Percentiles rank a stretch among this genome's conserved stretches.
phyloP scores from a whole-genome alignment of 2,797 vertebrate genomes.

The Coranthus polyacanthus region DNA sequence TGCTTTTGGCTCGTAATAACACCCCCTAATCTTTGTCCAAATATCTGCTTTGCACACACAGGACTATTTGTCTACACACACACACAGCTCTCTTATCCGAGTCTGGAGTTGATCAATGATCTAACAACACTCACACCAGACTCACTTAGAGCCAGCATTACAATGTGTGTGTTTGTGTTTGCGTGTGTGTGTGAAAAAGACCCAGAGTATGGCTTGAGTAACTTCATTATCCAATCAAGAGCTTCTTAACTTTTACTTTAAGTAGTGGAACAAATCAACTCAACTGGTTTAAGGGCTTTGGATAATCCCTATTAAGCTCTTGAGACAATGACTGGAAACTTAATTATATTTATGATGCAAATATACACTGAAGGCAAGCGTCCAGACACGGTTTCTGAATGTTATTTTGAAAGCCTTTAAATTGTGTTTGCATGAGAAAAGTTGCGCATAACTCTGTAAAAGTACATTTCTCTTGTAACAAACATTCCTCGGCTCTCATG shows the following conservation, averaged over 20 bases:
- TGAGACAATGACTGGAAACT: slow-evolving; percentile 24
- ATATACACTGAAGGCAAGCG: neutral
- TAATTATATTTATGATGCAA: slow-evolving; percentile 27
- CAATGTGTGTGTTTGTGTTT: slow-evolving; percentile 61
- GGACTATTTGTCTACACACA: slow-evolving; percentile 85
- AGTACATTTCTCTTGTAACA: neutral
- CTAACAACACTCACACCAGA: slow-evolving; percentile 72
- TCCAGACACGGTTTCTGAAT: slow-evolving; percentile 1
- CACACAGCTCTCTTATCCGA: slow-evolving; percentile 69
- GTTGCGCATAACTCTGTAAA: neutral
- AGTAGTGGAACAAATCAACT: slow-evolving; percentile 71
- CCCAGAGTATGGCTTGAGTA: slow-evolving; percentile 34
- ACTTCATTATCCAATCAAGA: slow-evolving; percentile 78
- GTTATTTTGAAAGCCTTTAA: neutral
- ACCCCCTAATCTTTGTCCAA: slow-evolving; percentile 92
- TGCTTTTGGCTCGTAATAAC: slow-evolving; percentile 88
- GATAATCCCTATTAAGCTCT: slow-evolving; percentile 53
- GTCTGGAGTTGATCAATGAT: slow-evolving; percentile 85
- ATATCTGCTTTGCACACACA: slow-evolving; percentile 90
- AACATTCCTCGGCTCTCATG: slow-evolving; percentile 2
- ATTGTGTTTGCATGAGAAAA: neutral
- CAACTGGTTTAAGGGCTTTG: slow-evolving; percentile 53
- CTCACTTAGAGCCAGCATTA: slow-evolving; percentile 51
- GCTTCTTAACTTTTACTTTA: slow-evolving; percentile 65
- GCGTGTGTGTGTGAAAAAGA: slow-evolving; percentile 37